A percentile compares a stretch with the other conserved stretches of the same genome.
Conservation (phyloP, 1,140 invertebrate genomes). For the Scylla paramamosain region DNA sequence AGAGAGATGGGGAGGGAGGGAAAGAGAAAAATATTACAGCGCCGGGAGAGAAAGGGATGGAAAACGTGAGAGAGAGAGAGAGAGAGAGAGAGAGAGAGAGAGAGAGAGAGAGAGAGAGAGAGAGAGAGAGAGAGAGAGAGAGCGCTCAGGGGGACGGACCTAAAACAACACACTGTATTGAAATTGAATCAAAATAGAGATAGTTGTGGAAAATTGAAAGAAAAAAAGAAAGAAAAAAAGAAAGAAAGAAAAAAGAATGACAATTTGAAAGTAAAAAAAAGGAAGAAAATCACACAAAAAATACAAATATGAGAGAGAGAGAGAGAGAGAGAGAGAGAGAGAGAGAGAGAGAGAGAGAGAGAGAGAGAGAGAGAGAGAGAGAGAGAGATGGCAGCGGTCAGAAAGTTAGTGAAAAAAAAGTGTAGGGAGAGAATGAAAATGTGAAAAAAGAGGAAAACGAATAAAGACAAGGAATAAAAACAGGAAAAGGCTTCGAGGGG, state of each 20-base stretch:
- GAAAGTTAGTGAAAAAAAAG: too few species aligned
- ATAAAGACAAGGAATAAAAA: too few species aligned
- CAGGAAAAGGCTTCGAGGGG: neutral
- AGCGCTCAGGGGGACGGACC: too few species aligned
- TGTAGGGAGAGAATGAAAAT: too few species aligned
- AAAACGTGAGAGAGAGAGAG: neutral
- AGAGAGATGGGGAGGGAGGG: neutral
- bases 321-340: neutral
- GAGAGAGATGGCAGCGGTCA: neutral
- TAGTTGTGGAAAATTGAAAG: neutral
- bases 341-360: neutral
- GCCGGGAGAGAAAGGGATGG: too few species aligned
- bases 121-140: constrained; percentile 46
- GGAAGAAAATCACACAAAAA: too few species aligned
- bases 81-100: constrained; percentile 31
- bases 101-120: constrained; percentile 47
- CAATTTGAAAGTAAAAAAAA: too few species aligned
- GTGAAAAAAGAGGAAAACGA: too few species aligned
- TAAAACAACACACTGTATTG: neutral
- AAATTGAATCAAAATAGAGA: too few species aligned
- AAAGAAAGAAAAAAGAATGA: neutral
- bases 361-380: neutral
- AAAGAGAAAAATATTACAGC: neutral
- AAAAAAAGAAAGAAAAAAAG: neutral
- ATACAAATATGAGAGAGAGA: neutral